A percentile compares a stretch with the other conserved stretches of the same genome.
Evolutionary conservation across 2,888 invertebrate species (phyloP).

Genomic region (Stenodera caucasica): DNA sequence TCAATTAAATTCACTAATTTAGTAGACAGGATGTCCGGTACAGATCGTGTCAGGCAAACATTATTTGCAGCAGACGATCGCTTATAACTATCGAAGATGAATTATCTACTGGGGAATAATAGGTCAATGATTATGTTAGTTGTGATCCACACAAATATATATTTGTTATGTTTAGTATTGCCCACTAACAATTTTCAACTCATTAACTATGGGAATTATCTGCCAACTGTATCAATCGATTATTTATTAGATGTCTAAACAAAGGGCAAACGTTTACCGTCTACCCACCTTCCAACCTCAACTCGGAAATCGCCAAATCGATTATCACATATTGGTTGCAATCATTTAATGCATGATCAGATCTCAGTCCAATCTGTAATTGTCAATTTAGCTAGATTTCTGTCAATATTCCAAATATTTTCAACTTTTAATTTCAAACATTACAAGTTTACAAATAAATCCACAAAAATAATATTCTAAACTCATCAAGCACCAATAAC

Average conservation of each 20-base stretch:
- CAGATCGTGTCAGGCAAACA: conserved; percentile 28
- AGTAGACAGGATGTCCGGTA: conserved; percentile 31
- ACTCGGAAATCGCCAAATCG: conserved; percentile 1
- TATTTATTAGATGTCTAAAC: conserved; percentile 7
- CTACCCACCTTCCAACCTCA: conserved; percentile 1
- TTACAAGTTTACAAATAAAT: no score
- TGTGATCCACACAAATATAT: conserved; percentile 15
- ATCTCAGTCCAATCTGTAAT: background rate
- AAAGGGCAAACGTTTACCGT: background rate
- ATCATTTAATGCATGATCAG: background rate
- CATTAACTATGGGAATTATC: conserved; percentile 16
- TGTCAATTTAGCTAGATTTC: no score
- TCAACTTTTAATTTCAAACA: no score
- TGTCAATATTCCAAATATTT: no score
- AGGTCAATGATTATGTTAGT: conserved; percentile 17
- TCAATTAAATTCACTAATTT: conserved; percentile 32
- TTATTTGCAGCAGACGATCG: conserved; percentile 26
- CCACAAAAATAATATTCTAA: no score
- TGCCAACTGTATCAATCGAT: background rate
- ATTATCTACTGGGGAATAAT: conserved; percentile 27
- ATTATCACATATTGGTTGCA: background rate
- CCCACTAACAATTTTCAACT: conserved; percentile 23
- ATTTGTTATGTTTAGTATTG: conserved; percentile 25
- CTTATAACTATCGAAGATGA: conserved; percentile 29
- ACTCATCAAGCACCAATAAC: no score